Conservation (phyloP, 2,113 vertebrate genomes). For the Apaloderma vittatum region DNA sequence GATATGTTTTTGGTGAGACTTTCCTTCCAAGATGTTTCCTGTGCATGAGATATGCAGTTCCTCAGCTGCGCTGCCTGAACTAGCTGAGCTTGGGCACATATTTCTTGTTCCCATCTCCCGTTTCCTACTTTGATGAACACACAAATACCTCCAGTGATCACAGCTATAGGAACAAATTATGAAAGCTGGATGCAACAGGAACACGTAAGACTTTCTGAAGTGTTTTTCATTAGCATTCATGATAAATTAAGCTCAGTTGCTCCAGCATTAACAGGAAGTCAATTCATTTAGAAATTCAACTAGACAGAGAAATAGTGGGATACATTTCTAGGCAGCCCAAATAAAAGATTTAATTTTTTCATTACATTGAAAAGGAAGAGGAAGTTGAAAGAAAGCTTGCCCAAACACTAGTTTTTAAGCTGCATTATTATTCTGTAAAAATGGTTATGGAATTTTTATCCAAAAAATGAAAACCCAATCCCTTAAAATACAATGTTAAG, state of each 20-base stretch:
- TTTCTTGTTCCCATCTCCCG: not conserved
- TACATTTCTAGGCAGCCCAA: not conserved
- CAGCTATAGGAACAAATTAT: not conserved
- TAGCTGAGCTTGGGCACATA: fast-evolving
- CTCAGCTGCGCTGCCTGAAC: not conserved
- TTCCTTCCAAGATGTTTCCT: not conserved
- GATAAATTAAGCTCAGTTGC: slow-evolving; percentile 18
- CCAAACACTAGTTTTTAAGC: not conserved
- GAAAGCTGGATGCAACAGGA: not conserved
- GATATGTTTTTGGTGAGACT: not conserved
- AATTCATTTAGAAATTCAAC: not conserved
- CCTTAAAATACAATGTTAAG: not conserved
- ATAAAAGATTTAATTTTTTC: not conserved
- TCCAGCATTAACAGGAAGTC: not conserved
- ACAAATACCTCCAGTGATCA: not conserved
- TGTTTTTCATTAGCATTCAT: not conserved
- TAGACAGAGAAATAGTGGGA: not conserved
- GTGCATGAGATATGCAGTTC: not conserved
- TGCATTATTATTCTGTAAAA: not conserved
- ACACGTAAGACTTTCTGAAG: not conserved
- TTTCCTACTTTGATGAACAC: not conserved
- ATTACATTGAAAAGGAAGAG: not conserved
- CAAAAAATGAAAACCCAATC: not conserved
- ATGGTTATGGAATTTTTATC: not conserved
- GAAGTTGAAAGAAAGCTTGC: not conserved